These are phyloP conservation scores for human (Homo sapiens) DNA, from an alignment of 2,113 vertebrate genomes.

Conservation along the genomic window DNA sequence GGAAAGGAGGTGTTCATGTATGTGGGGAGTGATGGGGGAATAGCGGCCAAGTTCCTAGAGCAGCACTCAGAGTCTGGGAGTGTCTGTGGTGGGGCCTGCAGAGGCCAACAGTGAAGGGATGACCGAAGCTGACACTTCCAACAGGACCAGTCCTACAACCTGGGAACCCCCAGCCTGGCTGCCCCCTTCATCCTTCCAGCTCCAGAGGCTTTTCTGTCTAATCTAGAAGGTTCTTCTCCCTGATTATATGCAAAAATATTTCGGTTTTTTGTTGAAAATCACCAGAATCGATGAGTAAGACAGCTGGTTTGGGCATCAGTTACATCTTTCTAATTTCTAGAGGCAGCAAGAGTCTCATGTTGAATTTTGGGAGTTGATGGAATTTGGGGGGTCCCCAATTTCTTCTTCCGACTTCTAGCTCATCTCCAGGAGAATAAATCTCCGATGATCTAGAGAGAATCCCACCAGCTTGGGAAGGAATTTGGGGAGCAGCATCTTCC, in stretches of 20 bases:
- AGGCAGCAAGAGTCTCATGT: background rate
- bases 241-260: background rate
- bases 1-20: rapidly evolving
- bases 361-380: background rate
- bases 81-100: rapidly evolving
- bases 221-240: background rate
- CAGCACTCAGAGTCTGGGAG: no score
- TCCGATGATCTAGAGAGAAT: background rate
- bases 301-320: background rate
- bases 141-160: background rate
- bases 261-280: background rate
- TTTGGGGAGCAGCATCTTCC: background rate
- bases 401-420: background rate
- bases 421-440: background rate
- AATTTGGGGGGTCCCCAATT: background rate
- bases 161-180: no score
- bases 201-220: background rate
- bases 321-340: background rate
- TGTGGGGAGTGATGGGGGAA: background rate
- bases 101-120: rapidly evolving
- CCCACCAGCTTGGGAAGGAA: background rate
- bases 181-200: background rate
- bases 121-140: background rate
- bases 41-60: background rate
- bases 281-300: background rate